A percentile compares a stretch with the other conserved stretches of the same genome.
phyloP scores from a whole-genome alignment of 2,113 vertebrate genomes.

The Hemichromis elongatus region DNA sequence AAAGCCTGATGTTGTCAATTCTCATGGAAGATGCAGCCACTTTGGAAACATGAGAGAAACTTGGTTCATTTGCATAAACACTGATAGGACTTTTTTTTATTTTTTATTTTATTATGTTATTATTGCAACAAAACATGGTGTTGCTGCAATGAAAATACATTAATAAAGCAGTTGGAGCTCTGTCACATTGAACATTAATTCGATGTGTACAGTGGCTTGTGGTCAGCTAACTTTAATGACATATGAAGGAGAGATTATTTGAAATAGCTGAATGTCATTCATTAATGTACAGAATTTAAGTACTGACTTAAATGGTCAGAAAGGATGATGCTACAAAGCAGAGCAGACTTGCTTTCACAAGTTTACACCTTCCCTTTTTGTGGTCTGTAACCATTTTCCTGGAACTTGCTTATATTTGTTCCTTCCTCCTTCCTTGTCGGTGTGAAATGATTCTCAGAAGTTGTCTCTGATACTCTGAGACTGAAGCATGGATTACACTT shows the following conservation, averaged over 20 bases:
- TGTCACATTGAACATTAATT: neutral
- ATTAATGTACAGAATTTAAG: too few species aligned
- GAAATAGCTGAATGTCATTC: too few species aligned
- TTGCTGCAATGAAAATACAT: neutral
- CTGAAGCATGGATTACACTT: neutral
- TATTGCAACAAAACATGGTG: neutral
- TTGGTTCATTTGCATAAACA: neutral
- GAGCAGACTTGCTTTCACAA: neutral
- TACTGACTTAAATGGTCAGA: too few species aligned
- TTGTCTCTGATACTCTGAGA: neutral
- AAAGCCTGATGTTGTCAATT: neutral
- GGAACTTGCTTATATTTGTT: neutral
- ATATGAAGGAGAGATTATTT: too few species aligned
- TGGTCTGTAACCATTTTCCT: neutral
- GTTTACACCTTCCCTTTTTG: neutral
- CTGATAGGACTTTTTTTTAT: neutral
- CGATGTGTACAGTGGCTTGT: neutral
- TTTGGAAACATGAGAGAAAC: neutral
- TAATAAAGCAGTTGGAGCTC: neutral
- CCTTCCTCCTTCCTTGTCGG: neutral
- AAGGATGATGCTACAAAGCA: too few species aligned
- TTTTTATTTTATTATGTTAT: accelerated
- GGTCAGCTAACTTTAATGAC: too few species aligned
- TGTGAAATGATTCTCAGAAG: neutral
- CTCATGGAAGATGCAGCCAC: neutral